phyloP scores from a whole-genome alignment of 2,113 vertebrate species.

The Grus americana region DNA sequence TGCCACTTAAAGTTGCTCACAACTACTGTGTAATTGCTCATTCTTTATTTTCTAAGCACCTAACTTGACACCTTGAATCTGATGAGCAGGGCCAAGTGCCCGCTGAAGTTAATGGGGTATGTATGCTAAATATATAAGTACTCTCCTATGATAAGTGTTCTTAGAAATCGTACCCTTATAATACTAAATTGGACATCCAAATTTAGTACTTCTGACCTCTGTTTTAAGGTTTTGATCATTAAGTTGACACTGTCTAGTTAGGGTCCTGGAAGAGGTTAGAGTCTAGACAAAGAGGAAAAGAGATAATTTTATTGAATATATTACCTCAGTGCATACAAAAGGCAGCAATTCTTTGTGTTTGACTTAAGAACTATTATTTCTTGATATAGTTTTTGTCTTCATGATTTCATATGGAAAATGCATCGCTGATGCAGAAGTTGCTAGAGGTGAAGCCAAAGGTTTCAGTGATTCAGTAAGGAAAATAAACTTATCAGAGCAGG shows the following conservation, averaged over 20 bases:
- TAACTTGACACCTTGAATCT: background rate
- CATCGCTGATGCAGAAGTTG: background rate
- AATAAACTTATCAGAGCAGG: background rate
- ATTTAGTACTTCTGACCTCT: background rate
- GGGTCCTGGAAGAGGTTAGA: background rate
- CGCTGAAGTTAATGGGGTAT: background rate
- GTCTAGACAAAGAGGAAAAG: background rate
- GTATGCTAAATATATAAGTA: background rate
- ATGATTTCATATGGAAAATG: background rate
- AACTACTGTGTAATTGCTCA: background rate
- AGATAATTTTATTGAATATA: background rate
- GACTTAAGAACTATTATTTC: background rate
- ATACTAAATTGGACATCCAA: background rate
- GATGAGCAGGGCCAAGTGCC: background rate
- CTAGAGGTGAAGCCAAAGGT: background rate
- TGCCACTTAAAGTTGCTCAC: background rate
- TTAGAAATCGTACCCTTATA: background rate
- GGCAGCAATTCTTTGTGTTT: background rate
- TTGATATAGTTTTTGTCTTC: background rate
- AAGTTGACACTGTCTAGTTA: background rate
- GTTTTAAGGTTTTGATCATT: background rate
- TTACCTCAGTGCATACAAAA: background rate
- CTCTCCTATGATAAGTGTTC: background rate
- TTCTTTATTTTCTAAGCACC: background rate
- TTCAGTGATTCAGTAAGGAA: background rate